Evolutionary conservation across 2,888 invertebrate genomes (phyloP).

Genomic region (Limnephilus lunatus): DNA sequence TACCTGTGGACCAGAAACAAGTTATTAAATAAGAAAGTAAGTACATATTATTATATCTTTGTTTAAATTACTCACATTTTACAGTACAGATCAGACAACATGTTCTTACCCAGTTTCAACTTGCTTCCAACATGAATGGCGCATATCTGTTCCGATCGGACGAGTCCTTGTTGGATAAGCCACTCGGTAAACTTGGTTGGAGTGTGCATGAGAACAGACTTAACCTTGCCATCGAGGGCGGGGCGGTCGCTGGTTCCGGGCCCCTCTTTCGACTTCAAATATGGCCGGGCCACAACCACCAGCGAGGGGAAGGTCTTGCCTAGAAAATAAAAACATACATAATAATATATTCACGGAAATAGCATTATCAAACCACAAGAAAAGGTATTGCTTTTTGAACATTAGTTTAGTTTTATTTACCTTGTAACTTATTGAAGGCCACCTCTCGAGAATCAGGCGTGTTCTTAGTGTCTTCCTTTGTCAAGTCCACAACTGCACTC

Average conservation of each 20-base stretch:
- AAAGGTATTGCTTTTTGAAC: not conserved
- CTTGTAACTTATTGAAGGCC: conserved; percentile 86
- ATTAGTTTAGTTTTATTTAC: conserved; percentile 67
- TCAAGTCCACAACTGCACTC: conserved; percentile 79
- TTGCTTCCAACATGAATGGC: conserved; percentile 82
- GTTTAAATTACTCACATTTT: not conserved
- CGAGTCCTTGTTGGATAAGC: conserved; percentile 90
- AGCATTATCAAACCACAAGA: not conserved
- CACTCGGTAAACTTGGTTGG: conserved; percentile 93
- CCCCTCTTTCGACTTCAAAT: conserved; percentile 83
- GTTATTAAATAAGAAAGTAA: not conserved
- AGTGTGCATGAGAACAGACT: conserved; percentile 87
- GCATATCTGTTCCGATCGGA: conserved; percentile 89
- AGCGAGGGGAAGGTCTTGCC: conserved; percentile 92
- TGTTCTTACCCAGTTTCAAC: conserved; percentile 82
- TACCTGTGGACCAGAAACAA: conserved; percentile 74
- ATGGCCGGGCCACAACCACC: conserved; percentile 89
- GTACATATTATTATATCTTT: not conserved
- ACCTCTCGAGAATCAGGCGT: conserved; percentile 85
- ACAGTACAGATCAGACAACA: not conserved
- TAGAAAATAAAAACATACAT: not conserved
- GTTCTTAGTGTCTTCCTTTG: conserved; percentile 80
- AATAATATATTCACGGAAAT: not conserved
- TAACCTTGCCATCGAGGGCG: conserved; percentile 87
- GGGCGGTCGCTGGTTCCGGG: conserved; percentile 76